Evolutionary conservation across 2,888 invertebrate genomes (phyloP).

Genomic region (Drosophila neoperkinsi): DNA sequence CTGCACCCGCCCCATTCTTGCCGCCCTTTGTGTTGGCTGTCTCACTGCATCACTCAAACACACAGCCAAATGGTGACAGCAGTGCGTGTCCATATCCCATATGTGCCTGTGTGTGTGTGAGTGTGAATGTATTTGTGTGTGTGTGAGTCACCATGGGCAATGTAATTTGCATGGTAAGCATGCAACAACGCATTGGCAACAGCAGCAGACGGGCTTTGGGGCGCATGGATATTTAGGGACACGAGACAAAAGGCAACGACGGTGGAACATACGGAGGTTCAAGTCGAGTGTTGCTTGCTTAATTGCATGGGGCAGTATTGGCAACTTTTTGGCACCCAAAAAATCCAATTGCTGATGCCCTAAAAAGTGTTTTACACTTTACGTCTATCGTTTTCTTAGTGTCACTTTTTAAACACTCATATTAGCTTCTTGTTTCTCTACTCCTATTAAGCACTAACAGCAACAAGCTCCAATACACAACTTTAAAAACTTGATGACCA

Average conservation of each 20-base stretch:
- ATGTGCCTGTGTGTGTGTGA: constrained; percentile 10
- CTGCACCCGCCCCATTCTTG: neutral
- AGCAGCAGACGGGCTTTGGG: constrained; percentile 38
- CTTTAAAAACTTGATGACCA: constrained; percentile 38
- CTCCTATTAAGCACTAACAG: constrained; percentile 47
- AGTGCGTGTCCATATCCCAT: constrained; percentile 59
- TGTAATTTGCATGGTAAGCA: constrained; percentile 80
- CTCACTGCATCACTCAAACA: constrained; percentile 73
- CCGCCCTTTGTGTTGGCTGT: constrained; percentile 42
- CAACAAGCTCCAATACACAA: constrained; percentile 23
- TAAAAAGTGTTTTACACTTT: constrained; percentile 43
- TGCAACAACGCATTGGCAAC: constrained; percentile 45
- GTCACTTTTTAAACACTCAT: constrained; percentile 56
- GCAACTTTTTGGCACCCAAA: constrained; percentile 64
- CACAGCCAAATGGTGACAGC: constrained; percentile 72
- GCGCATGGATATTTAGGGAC: constrained; percentile 15
- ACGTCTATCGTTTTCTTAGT: constrained; percentile 55
- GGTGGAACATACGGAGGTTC: constrained; percentile 1
- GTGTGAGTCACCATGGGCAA: constrained; percentile 46
- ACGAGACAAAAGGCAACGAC: constrained; percentile 4
- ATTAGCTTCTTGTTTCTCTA: constrained; percentile 21
- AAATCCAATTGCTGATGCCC: constrained; percentile 65
- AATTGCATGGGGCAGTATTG: constrained; percentile 73
- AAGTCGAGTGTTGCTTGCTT: constrained; percentile 50
- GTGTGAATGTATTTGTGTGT: constrained; percentile 7